Base-by-base conservation (phyloP, 2,797 vertebrate species). In the Platyrinchus mystaceus region DNA sequence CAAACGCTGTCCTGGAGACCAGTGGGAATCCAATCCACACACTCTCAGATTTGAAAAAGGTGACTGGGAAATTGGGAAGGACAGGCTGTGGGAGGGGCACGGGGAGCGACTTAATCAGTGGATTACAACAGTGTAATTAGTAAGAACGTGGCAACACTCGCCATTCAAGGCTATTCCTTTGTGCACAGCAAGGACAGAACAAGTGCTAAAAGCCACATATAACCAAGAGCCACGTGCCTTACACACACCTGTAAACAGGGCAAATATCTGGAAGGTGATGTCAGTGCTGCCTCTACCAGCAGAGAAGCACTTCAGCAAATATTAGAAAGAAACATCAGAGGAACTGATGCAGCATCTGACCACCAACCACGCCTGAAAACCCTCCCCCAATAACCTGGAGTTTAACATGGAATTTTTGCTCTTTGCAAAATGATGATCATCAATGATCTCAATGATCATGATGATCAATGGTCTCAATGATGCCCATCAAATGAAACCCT, bases 101-200 rank as follows among this genome's bases (percentile, higher is more conserved):
- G 41, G 62, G 62, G 44, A 70, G 47, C 47, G 34, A 20, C 14
- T 19, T 36, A 15, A 70, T 55, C 87, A 34, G 81, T 2, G 43
- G 28, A 36, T 2, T 6, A 7, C 44, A 56, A 3, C 20, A 16
- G 53, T 3, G 4, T 6, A 44, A 53, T 22, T 77, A 56, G 18
- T 19, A 44, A 80, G 60, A 58, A 60, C 34, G 34, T 0, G 44
- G 52, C 56, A 84, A 34, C 14, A 2, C 19, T 32, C 0, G 0
- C 41, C 2, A 13, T 7, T 75, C 89, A 49, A 37, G 62, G 89
- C 23, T 82, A 2, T 14, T 87, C 66, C 70, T 19, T 34, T 4
- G 71, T 53, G 64, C 64, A 37, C 59, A 41, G 58, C 4, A 7
- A 20, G 58, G 49, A 52, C 49, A 69, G 39, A 79, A 53, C 0